Conservation (phyloP, 1,140 invertebrate genomes). For the Semibalanus balanoides region DNA sequence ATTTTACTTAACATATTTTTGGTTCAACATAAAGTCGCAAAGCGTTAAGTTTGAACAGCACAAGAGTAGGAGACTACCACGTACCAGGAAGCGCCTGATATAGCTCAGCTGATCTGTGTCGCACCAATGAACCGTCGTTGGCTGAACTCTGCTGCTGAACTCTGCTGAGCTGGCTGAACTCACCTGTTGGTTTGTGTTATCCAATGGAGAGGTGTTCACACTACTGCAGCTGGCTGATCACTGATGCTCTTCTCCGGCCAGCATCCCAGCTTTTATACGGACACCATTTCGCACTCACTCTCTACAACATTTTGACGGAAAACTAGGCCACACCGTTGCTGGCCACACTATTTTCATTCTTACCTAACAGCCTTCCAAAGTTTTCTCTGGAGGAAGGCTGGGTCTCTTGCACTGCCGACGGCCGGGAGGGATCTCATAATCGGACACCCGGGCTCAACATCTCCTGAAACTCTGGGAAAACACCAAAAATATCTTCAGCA, state of each 20-base stretch:
- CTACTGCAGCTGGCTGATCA: not conserved
- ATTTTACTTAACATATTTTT: no score
- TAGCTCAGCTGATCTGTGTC: no score
- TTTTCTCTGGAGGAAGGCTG: not conserved
- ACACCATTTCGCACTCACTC: not conserved
- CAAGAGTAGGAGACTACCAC: no score
- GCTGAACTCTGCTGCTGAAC: not conserved
- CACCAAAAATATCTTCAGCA: no score
- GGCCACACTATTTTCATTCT: not conserved
- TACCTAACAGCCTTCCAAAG: not conserved
- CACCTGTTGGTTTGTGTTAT: not conserved
- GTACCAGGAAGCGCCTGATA: no score
- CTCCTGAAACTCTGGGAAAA: no score
- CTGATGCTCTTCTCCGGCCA: not conserved
- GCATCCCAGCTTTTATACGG: not conserved
- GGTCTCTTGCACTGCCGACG: not conserved
- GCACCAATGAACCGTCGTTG: no score
- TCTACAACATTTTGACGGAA: not conserved
- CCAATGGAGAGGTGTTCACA: not conserved
- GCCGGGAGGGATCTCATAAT: not conserved
- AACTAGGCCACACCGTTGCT: not conserved
- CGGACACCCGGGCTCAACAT: not conserved
- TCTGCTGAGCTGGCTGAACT: not conserved
- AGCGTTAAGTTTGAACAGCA: no score
- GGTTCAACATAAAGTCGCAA: no score